These are phyloP conservation scores for Alosa sapidissima DNA, from an alignment of 2,797 vertebrate genomes.

Conservation along the genomic window DNA sequence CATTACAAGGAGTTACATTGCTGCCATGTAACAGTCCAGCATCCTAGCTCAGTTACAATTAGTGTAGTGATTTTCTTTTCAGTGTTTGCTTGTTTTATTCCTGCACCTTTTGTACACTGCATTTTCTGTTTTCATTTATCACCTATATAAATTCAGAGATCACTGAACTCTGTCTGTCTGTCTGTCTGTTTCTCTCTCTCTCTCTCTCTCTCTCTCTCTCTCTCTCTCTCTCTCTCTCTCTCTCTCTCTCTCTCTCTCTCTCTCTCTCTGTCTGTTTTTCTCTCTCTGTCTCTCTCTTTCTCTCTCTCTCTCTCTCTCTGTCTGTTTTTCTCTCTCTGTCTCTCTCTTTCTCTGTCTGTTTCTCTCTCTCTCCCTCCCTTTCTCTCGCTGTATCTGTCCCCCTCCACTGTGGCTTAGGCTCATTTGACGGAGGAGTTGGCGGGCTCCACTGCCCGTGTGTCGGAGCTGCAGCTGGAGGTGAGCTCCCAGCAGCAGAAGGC, in stretches of 20 bases:
- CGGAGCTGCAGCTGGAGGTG: conserved; percentile 87
- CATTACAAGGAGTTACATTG: neutral
- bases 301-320: too few species aligned
- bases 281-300: too few species aligned
- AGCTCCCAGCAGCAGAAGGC: conserved; percentile 86
- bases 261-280: neutral
- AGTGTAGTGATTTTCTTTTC: neutral
- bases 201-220: conserved; percentile 33
- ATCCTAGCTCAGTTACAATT: neutral
- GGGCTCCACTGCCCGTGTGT: conserved; percentile 77
- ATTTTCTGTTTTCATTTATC: neutral
- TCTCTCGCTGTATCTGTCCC: neutral
- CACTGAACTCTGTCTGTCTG: conserved; percentile 27
- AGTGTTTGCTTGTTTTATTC: neutral
- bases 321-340: neutral
- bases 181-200: conserved; percentile 27
- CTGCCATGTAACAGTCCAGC: conserved; percentile 1
- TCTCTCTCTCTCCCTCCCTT: neutral
- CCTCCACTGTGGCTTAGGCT: conserved; percentile 66
- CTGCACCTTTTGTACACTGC: neutral
- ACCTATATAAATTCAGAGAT: neutral
- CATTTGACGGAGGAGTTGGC: conserved; percentile 88
- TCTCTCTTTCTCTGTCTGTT: neutral
- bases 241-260: neutral
- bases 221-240: too few species aligned